Conservation (phyloP, 2,888 invertebrate genomes). For the Cheilosia scutellata region DNA sequence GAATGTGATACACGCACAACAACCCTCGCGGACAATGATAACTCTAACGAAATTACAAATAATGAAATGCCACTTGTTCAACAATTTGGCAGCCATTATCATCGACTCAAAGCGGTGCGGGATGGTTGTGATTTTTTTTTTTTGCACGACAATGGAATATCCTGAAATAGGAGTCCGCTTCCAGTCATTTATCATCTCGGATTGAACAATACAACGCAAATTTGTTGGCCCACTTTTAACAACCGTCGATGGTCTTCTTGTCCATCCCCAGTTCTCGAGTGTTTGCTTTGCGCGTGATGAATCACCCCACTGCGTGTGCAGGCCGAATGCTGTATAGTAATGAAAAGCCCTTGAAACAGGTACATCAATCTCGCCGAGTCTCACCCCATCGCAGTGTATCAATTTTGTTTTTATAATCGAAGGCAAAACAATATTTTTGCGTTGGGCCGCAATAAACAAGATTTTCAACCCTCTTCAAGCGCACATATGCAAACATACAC, state of each 20-base stretch:
- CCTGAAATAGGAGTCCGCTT: slow-evolving; percentile 30
- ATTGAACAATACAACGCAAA: slow-evolving; percentile 54
- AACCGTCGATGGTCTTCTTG: neutral
- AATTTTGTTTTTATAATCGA: slow-evolving; percentile 19
- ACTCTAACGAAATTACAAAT: slow-evolving; percentile 63
- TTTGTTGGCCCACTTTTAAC: slow-evolving; percentile 55
- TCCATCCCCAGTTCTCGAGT: slow-evolving; percentile 18
- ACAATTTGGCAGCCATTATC: slow-evolving; percentile 67
- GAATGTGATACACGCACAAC: slow-evolving; percentile 47
- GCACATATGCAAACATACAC: slow-evolving; percentile 45
- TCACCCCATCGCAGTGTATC: slow-evolving; percentile 38
- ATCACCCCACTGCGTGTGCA: slow-evolving; percentile 19
- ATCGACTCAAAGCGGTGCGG: slow-evolving; percentile 11
- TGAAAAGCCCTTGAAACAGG: slow-evolving; percentile 56
- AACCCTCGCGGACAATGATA: slow-evolving; percentile 51
- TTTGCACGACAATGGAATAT: slow-evolving; percentile 28
- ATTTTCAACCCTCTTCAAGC: slow-evolving; percentile 47
- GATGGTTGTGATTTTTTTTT: slow-evolving; percentile 33
- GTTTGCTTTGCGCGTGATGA: slow-evolving; percentile 23
- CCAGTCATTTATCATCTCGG: slow-evolving; percentile 56
- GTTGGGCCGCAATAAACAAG: slow-evolving; percentile 53
- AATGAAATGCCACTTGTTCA: slow-evolving; percentile 72
- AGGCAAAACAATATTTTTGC: slow-evolving; percentile 49
- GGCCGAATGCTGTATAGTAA: slow-evolving; percentile 29
- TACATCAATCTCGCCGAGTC: slow-evolving; percentile 21